phyloP scores from a whole-genome alignment of 2,797 vertebrate species.

The Falco cherrug region DNA sequence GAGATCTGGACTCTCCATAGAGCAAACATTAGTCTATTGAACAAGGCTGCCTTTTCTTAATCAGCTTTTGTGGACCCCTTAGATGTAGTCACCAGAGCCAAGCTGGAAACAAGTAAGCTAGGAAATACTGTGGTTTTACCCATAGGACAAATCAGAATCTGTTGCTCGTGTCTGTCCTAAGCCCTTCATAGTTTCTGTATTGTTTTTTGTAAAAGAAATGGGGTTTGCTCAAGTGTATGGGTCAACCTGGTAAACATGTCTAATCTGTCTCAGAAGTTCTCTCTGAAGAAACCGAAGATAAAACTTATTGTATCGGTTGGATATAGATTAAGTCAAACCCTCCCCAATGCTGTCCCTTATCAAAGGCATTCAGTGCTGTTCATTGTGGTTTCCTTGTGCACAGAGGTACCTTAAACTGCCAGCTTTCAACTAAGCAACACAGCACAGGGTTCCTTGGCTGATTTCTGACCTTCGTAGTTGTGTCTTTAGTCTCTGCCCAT shows the following conservation, averaged over 20 bases:
- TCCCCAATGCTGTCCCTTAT: neutral
- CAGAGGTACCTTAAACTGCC: neutral
- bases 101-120: neutral
- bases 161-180: neutral
- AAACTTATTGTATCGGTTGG: neutral
- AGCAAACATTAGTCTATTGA: neutral
- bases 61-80: neutral
- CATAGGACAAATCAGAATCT: neutral
- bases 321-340: neutral
- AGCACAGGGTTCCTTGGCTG: neutral
- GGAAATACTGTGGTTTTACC: neutral
- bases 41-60: neutral
- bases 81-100: neutral
- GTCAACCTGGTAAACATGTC: neutral
- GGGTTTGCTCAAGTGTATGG: neutral
- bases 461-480: neutral
- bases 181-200: neutral
- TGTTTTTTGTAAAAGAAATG: neutral
- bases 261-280: neutral
- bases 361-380: neutral
- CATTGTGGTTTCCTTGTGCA: neutral
- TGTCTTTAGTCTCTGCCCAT: neutral
- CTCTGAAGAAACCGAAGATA: neutral
- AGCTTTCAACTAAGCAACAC: neutral
- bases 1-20: fast-evolving